A percentile compares a stretch with the other conserved stretches of the same genome.
phyloP scores from a whole-genome alignment of 2,797 vertebrate species.

The Zenarchopterus dispar region DNA sequence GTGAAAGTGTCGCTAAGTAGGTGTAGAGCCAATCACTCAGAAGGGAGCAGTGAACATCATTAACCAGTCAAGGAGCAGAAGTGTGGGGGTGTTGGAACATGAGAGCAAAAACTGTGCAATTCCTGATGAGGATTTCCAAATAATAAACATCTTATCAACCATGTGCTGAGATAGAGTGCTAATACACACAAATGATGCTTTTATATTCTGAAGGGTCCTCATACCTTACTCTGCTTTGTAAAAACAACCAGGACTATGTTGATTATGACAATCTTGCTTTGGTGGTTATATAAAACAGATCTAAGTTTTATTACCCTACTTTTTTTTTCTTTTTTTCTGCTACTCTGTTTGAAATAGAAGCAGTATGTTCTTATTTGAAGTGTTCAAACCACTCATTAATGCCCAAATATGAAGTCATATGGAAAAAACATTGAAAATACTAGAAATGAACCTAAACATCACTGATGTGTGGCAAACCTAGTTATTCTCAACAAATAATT shows the following conservation, averaged over 20 bases:
- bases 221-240: slow-evolving; percentile 17
- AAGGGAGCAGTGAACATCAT: slow-evolving; percentile 60
- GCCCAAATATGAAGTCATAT: too few relatives aligned
- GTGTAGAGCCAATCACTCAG: slow-evolving; percentile 65
- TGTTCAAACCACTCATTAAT: too few relatives aligned
- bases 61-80: slow-evolving; percentile 75
- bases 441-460: too few relatives aligned
- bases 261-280: slow-evolving; percentile 20
- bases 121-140: slow-evolving; percentile 57
- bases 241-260: slow-evolving; percentile 26
- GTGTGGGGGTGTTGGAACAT: slow-evolving; percentile 66
- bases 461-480: neutral
- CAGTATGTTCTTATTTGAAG: too few relatives aligned
- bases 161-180: slow-evolving; percentile 3
- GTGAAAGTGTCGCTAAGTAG: slow-evolving; percentile 46
- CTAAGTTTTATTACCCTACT: neutral
- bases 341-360: too few relatives aligned
- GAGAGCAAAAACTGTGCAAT: slow-evolving; percentile 38
- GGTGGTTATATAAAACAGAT: slow-evolving; percentile 10
- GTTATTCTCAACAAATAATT: neutral
- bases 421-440: neutral
- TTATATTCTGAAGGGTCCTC: slow-evolving; percentile 35
- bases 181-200: slow-evolving; percentile 32
- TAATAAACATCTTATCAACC: slow-evolving; percentile 67
- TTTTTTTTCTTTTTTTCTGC: neutral